phyloP scores from a whole-genome alignment of 92 coral and sea anemone species.

The Porites evermanni region DNA sequence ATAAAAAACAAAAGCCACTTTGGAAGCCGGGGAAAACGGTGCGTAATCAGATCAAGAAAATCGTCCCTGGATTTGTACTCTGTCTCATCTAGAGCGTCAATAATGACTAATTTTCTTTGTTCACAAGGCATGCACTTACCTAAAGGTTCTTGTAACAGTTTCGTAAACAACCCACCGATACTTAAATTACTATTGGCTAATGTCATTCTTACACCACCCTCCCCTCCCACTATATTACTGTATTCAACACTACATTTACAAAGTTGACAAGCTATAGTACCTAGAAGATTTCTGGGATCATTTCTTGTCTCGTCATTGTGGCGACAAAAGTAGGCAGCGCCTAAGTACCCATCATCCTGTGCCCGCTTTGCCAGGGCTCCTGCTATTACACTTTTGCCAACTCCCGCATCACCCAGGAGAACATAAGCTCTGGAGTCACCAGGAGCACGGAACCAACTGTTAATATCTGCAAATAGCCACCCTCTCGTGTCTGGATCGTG shows the following conservation, averaged over 20 bases:
- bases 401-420: constrained; percentile 69
- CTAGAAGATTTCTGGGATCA: constrained; percentile 60
- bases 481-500: constrained; percentile 55
- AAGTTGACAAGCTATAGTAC: constrained; percentile 53
- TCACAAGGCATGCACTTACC: neutral
- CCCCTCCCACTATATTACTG: constrained; percentile 47
- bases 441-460: constrained; percentile 45
- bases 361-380: constrained; percentile 51
- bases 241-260: constrained; percentile 31
- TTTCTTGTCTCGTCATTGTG: constrained; percentile 55
- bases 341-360: constrained; percentile 28
- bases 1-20: constrained; percentile 66
- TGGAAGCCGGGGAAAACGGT: constrained; percentile 59
- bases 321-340: constrained; percentile 64
- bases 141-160: constrained; percentile 65
- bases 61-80: constrained; percentile 59
- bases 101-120: constrained; percentile 39
- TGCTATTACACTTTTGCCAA: constrained; percentile 73
- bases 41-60: constrained; percentile 46
- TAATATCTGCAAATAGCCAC: constrained; percentile 54
- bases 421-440: constrained; percentile 64
- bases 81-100: constrained; percentile 70
- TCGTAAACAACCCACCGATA: constrained; percentile 51
- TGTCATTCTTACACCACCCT: constrained; percentile 28
- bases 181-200: constrained; percentile 41